Conservation (phyloP, 2,113 vertebrate genomes). For the Ancistrus triradiatus region DNA sequence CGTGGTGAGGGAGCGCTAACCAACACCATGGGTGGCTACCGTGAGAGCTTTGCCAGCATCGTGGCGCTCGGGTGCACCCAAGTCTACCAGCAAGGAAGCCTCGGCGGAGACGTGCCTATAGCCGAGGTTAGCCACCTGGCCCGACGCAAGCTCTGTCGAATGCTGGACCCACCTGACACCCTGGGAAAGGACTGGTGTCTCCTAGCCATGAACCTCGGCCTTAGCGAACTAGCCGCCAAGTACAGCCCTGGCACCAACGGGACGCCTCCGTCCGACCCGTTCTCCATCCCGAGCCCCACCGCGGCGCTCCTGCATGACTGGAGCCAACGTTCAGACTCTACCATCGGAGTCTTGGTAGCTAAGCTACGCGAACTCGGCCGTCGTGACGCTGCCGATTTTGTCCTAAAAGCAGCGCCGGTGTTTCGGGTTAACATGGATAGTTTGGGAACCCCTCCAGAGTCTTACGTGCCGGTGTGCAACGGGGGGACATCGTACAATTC, state of each 20-base stretch:
- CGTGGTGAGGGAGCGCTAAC: conserved; percentile 84
- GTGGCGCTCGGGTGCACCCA: conserved; percentile 87
- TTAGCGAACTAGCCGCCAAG: conserved; percentile 89
- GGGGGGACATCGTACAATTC: conserved; percentile 94
- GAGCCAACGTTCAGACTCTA: conserved; percentile 79
- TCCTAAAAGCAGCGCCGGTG: conserved; percentile 84
- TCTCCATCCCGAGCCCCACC: conserved; percentile 79
- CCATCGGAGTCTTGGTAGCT: conserved; percentile 84
- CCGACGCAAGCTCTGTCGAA: conserved; percentile 85
- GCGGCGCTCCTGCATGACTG: conserved; percentile 86
- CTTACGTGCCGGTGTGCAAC: conserved; percentile 85
- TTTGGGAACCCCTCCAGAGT: conserved; percentile 67
- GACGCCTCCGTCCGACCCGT: conserved; percentile 52
- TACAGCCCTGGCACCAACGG: conserved; percentile 74
- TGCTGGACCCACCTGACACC: conserved; percentile 92
- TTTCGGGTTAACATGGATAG: conserved; percentile 86
- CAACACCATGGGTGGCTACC: conserved; percentile 96
- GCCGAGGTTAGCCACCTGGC: conserved; percentile 84
- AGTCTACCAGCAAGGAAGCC: conserved; percentile 82
- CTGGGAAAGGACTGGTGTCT: conserved; percentile 99
- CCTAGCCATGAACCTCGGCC: conserved; percentile 95
- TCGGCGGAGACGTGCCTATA: conserved; percentile 83
- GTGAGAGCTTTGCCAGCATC: conserved; percentile 94
- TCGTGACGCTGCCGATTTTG: conserved; percentile 90
- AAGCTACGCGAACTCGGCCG: conserved; percentile 92